Conservation (phyloP, 2,888 invertebrate genomes). For the Sturmia bella region DNA sequence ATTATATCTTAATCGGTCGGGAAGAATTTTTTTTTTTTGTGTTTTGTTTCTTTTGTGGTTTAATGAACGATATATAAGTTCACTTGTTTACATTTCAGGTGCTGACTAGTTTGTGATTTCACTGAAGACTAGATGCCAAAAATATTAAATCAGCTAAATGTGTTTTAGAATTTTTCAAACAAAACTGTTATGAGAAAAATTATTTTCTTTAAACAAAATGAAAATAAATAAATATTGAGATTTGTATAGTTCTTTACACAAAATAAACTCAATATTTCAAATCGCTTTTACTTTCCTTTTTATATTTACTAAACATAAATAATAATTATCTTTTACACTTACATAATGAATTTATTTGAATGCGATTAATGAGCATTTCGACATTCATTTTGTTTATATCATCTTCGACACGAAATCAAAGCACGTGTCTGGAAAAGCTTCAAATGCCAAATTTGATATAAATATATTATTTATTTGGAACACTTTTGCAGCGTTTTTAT, state of each 20-base stretch:
- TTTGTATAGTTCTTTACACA: background rate
- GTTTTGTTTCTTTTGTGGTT: too few relatives aligned
- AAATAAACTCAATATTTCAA: too few relatives aligned
- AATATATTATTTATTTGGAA: background rate
- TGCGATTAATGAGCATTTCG: constrained; percentile 5
- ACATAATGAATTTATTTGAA: too few relatives aligned
- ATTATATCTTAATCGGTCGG: too few relatives aligned
- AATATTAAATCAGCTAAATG: constrained; percentile 23
- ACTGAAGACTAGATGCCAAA: constrained; percentile 49
- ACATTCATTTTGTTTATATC: constrained; percentile 30
- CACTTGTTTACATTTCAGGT: background rate
- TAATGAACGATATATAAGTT: too few relatives aligned
- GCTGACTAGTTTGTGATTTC: background rate
- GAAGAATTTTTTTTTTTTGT: too few relatives aligned
- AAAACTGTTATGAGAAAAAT: too few relatives aligned
- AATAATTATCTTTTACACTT: background rate
- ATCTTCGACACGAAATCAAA: constrained; percentile 27
- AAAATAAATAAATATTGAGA: background rate
- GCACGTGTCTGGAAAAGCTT: background rate
- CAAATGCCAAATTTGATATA: background rate
- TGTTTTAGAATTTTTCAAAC: background rate
- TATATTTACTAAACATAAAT: background rate
- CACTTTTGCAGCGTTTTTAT: background rate
- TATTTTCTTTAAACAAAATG: background rate
- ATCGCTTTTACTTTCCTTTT: background rate